Conservation (phyloP, 2,797 vertebrate species). For the Xyrichtys novacula region DNA sequence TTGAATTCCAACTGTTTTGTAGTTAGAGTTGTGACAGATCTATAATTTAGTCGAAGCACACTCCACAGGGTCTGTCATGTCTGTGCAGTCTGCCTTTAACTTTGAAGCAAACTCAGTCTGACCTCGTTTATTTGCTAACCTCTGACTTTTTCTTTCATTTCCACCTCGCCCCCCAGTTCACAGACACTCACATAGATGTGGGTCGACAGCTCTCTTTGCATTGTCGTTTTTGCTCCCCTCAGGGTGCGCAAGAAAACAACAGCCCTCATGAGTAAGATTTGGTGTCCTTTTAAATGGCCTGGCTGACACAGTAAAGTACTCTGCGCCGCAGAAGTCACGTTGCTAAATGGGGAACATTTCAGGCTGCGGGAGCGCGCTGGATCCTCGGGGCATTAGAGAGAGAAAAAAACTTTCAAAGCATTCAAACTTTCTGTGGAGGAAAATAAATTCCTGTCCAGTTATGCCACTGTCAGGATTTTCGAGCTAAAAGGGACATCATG, state of each 20-base stretch:
- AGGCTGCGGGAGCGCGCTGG: slow-evolving; percentile 2
- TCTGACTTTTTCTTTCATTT: slow-evolving; percentile 40
- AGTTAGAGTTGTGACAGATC: slow-evolving; percentile 39
- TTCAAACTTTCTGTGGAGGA: slow-evolving; percentile 26
- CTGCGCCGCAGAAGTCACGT: slow-evolving; percentile 10
- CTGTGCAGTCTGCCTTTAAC: slow-evolving; percentile 10
- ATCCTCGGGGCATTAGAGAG: slow-evolving; percentile 23
- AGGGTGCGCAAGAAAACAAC: slow-evolving; percentile 35
- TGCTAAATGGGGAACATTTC: slow-evolving; percentile 37
- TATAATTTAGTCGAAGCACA: slow-evolving; percentile 48
- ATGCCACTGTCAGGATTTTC: slow-evolving; percentile 43
- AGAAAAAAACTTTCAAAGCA: slow-evolving; percentile 46
- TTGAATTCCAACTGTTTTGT: slow-evolving; percentile 5
- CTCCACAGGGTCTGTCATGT: slow-evolving; percentile 13
- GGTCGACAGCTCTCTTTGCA: slow-evolving; percentile 54
- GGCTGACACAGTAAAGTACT: slow-evolving; percentile 27
- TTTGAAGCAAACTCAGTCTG: slow-evolving; percentile 61
- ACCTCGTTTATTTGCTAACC: slow-evolving; percentile 62
- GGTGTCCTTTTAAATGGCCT: slow-evolving; percentile 46
- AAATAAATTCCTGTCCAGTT: slow-evolving; percentile 8
- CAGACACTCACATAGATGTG: slow-evolving; percentile 61
- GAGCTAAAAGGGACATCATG: slow-evolving; percentile 28
- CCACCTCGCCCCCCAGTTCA: slow-evolving; percentile 22
- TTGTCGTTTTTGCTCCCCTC: slow-evolving; percentile 53
- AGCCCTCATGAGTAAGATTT: slow-evolving; percentile 41